Percentiles rank a stretch among this genome's conserved stretches.
Evolutionary conservation across 2,113 vertebrate species (phyloP).

Genomic region (Loxodonta africana): DNA sequence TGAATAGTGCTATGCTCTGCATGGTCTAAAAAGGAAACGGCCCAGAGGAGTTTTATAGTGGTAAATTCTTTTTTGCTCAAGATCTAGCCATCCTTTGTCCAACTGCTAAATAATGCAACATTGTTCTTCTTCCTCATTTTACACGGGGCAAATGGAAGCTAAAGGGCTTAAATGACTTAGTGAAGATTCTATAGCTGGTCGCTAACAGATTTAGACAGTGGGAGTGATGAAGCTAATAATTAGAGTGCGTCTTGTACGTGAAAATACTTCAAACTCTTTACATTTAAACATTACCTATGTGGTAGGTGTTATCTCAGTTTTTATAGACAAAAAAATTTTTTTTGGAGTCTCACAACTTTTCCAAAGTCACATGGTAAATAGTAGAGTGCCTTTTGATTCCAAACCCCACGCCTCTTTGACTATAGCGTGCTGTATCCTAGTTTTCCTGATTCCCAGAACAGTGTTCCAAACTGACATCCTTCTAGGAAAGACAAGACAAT

Average conservation of each 20-base stretch:
- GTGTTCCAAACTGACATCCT: neutral
- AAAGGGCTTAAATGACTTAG: neutral
- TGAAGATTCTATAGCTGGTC: neutral
- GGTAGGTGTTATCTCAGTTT: neutral
- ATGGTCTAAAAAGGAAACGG: conserved; percentile 15
- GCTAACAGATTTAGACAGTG: neutral
- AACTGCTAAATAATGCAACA: neutral
- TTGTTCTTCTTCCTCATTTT: neutral
- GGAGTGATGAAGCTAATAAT: neutral
- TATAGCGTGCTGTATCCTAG: neutral
- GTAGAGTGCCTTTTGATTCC: neutral
- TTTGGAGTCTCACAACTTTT: neutral
- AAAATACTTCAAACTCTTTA: neutral
- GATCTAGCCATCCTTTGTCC: neutral
- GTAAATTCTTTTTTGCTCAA: neutral
- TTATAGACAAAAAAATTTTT: neutral
- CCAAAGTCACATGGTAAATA: neutral
- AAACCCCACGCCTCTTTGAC: neutral
- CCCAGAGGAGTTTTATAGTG: neutral
- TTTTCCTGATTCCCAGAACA: neutral
- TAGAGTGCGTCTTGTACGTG: neutral
- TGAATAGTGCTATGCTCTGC: neutral
- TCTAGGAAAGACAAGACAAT: neutral
- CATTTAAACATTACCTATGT: neutral
- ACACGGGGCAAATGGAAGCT: neutral